These are phyloP conservation scores for Natrix natrix DNA, from an alignment of 2,797 vertebrate genomes.

Conservation along the genomic window DNA sequence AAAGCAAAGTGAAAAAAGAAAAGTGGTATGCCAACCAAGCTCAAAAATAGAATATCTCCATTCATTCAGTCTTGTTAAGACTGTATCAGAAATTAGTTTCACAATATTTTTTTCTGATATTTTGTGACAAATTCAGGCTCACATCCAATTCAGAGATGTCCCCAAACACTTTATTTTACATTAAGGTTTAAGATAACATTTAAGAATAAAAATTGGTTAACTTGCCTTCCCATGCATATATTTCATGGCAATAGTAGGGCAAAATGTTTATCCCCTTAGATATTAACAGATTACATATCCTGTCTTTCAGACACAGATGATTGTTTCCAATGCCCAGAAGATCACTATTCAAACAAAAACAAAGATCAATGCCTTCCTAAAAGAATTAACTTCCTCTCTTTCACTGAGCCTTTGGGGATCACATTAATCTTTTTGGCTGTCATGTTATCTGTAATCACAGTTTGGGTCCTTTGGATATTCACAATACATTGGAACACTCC, in stretches of 20 bases:
- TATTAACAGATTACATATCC: background rate
- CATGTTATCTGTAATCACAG: background rate
- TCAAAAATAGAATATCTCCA: background rate
- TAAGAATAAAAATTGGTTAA: background rate
- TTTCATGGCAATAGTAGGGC: background rate
- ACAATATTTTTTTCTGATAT: background rate
- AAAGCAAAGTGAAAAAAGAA: background rate
- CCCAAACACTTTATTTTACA: background rate
- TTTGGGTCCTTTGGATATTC: background rate
- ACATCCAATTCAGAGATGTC: background rate
- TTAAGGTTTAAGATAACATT: background rate
- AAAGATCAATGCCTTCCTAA: slow-evolving; percentile 5
- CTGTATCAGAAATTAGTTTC: background rate
- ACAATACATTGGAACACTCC: background rate
- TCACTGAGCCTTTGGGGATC: background rate
- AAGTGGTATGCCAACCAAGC: background rate
- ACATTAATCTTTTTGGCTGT: background rate
- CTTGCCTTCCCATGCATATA: background rate
- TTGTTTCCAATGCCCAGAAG: background rate
- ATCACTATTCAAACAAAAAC: background rate
- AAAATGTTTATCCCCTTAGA: background rate
- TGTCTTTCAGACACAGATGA: background rate
- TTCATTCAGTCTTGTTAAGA: background rate
- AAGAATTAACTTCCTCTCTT: background rate
- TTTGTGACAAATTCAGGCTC: background rate